These are phyloP conservation scores for Cygnus buccinator DNA, from an alignment of 2,113 vertebrate species.

Conservation along the genomic window DNA sequence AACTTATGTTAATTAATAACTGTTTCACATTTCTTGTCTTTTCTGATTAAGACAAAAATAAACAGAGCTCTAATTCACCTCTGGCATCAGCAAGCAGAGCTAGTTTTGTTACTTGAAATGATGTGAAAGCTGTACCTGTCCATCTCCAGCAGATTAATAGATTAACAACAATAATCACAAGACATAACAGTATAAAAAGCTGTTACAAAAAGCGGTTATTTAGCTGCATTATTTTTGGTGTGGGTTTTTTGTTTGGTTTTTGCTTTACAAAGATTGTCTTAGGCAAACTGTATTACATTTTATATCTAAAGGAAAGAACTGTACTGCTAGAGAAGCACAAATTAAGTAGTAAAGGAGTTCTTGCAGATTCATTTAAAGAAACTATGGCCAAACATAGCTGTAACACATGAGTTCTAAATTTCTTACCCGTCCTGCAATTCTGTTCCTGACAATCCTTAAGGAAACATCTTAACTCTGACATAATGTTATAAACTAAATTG, in stretches of 20 bases:
- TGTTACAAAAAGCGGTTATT: neutral
- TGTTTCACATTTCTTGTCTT: neutral
- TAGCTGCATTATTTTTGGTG: no score
- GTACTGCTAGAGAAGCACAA: neutral
- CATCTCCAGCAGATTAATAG: neutral
- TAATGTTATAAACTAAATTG: neutral
- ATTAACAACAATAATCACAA: neutral
- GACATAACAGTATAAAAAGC: neutral
- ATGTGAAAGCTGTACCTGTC: neutral
- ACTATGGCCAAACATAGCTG: neutral
- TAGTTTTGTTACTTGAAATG: neutral
- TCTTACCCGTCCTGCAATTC: neutral
- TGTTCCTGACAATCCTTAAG: neutral
- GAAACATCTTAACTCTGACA: neutral
- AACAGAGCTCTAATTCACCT: neutral
- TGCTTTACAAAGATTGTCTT: neutral
- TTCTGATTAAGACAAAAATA: neutral
- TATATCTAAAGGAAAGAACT: neutral
- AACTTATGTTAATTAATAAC: neutral
- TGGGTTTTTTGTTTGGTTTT: neutral
- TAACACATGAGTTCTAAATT: neutral
- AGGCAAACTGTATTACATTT: neutral
- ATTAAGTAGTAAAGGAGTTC: slow-evolving; percentile 16
- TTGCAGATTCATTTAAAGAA: neutral
- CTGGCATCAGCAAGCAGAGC: neutral